Percentiles rank a stretch among this genome's conserved stretches.
phyloP scores from a whole-genome alignment of 2,113 vertebrate genomes.

The Erpornis zantholeuca region DNA sequence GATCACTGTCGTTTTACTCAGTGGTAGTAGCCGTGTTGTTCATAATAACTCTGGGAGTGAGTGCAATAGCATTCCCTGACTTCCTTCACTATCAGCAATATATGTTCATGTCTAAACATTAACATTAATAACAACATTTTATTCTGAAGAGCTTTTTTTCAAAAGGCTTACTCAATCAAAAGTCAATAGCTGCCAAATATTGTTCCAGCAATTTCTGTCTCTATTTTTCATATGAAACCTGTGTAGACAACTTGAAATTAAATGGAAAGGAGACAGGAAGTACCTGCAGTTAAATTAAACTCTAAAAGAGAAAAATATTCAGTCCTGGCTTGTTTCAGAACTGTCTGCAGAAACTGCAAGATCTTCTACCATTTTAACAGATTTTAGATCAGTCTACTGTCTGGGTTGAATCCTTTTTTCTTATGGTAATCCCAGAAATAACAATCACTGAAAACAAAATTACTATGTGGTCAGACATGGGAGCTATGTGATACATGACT shows the following conservation, averaged over 20 bases:
- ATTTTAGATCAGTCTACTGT: background rate
- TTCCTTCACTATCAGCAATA: background rate
- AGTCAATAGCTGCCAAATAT: background rate
- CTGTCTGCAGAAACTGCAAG: background rate
- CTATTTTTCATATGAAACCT: background rate
- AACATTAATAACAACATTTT: background rate
- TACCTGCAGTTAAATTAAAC: background rate
- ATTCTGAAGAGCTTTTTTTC: background rate
- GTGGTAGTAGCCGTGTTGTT: background rate
- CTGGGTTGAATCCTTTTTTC: background rate
- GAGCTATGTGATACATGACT: background rate
- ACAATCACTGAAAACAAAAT: background rate
- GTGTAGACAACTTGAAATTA: background rate
- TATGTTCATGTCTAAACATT: background rate
- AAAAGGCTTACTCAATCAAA: background rate
- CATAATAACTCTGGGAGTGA: background rate
- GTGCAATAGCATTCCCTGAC: background rate
- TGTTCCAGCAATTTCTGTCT: background rate
- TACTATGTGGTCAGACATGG: background rate
- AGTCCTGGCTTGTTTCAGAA: background rate
- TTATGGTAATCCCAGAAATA: background rate
- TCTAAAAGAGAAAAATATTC: background rate
- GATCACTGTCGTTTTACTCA: background rate
- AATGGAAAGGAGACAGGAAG: background rate
- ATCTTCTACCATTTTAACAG: background rate